These are phyloP conservation scores for Magallana ariakensis DNA, from an alignment of 1,140 invertebrate genomes.

Conservation along the genomic window DNA sequence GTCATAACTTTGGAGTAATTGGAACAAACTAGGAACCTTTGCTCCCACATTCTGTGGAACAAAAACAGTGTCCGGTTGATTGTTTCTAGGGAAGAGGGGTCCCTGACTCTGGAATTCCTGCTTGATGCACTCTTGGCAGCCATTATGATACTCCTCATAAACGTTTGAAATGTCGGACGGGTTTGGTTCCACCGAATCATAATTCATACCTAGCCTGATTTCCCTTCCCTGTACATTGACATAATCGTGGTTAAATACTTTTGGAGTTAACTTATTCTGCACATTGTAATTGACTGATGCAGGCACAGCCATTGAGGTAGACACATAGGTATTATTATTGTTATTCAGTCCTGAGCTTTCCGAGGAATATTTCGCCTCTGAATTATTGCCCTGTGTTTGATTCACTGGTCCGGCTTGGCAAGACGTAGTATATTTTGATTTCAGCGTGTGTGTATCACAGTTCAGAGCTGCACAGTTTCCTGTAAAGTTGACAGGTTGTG, in stretches of 20 bases:
- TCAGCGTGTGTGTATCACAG: background rate
- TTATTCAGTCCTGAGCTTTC: slow-evolving; percentile 13
- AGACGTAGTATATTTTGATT: slow-evolving; percentile 31
- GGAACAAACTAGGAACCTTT: slow-evolving; percentile 47
- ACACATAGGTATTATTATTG: slow-evolving; percentile 3
- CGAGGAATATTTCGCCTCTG: slow-evolving; percentile 7
- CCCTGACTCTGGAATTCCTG: slow-evolving; percentile 25
- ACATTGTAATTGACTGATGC: background rate
- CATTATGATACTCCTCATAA: slow-evolving; percentile 19
- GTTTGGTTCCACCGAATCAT: slow-evolving; percentile 9
- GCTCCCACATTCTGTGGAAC: background rate
- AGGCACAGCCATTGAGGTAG: background rate
- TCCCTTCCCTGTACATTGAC: slow-evolving; percentile 38
- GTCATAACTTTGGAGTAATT: slow-evolving; percentile 46
- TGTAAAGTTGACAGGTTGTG: slow-evolving; percentile 22
- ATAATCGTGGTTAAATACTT: slow-evolving; percentile 36
- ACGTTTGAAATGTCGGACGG: background rate
- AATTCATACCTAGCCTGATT: background rate
- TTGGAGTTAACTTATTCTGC: background rate
- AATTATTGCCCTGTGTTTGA: background rate
- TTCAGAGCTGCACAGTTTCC: background rate
- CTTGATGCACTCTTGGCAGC: slow-evolving; percentile 24
- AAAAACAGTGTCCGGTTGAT: slow-evolving; percentile 9
- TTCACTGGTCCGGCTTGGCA: background rate
- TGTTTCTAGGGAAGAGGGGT: slow-evolving; percentile 9